A percentile compares a stretch with the other conserved stretches of the same genome.
phyloP scores from a whole-genome alignment of 2,113 vertebrate genomes.

The Jacana jacana region DNA sequence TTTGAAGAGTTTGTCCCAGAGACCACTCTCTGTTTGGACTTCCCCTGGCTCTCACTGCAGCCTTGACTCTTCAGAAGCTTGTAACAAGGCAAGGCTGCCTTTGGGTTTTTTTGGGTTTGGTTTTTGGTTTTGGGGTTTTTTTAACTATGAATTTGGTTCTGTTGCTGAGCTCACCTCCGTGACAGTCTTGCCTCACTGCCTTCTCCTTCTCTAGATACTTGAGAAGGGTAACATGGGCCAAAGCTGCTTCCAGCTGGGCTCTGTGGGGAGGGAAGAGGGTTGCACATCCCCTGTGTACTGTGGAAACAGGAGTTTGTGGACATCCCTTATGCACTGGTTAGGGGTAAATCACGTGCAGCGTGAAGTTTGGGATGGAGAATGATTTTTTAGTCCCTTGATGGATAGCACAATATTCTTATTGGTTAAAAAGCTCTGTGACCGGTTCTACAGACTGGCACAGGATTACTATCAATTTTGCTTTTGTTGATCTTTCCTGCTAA shows the following conservation, averaged over 20 bases:
- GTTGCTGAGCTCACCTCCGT: neutral
- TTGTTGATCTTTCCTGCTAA: neutral
- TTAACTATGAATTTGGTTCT: neutral
- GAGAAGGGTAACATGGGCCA: neutral
- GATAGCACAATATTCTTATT: neutral
- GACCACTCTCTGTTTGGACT: neutral
- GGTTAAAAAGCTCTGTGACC: neutral
- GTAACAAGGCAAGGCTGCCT: too few species aligned
- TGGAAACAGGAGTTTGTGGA: neutral
- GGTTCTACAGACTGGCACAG: neutral
- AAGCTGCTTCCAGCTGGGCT: neutral
- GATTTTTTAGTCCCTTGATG: neutral
- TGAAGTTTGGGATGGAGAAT: neutral
- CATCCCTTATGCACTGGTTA: neutral
- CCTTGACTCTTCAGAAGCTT: neutral
- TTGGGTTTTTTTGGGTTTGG: too few species aligned
- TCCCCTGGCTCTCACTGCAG: neutral
- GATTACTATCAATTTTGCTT: neutral
- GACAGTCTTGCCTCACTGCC: neutral
- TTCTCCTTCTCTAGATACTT: neutral
- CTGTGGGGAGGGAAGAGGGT: neutral
- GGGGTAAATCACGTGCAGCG: neutral
- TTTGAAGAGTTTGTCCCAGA: neutral
- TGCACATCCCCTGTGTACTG: neutral
- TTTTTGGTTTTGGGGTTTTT: too few species aligned